Percentiles rank a stretch among this genome's conserved stretches.
phyloP scores from a whole-genome alignment of 1,140 invertebrate species.

The Temnothorax longispinosus region DNA sequence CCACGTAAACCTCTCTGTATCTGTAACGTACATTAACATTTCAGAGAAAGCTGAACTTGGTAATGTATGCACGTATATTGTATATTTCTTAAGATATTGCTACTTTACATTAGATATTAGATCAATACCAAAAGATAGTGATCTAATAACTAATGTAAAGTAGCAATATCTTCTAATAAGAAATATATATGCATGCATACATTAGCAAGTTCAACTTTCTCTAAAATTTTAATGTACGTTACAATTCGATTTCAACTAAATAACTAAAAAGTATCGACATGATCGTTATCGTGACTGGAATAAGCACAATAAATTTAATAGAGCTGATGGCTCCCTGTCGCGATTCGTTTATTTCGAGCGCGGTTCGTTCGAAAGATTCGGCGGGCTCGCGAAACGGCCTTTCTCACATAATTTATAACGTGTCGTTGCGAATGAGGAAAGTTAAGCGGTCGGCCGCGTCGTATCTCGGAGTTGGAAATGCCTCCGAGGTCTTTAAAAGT shows the following conservation, averaged over 20 bases:
- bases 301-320: constrained; percentile 2
- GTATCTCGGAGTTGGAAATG: constrained; percentile 57
- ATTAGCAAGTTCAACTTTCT: not conserved
- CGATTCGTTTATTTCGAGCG: constrained; percentile 10
- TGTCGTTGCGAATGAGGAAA: constrained; percentile 61
- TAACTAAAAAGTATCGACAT: not conserved
- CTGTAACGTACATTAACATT: no score
- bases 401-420: constrained; percentile 47
- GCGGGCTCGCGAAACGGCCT: not conserved
- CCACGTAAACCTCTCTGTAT: no score
- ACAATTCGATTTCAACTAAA: not conserved
- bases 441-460: constrained; percentile 51
- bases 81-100: no score
- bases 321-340: not conserved
- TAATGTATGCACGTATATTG: no score
- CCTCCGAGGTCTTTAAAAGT: constrained; percentile 61
- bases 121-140: not conserved
- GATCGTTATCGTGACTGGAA: not conserved
- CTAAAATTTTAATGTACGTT: not conserved
- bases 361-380: not conserved
- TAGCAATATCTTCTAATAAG: not conserved
- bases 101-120: no score
- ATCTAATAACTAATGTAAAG: not conserved
- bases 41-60: no score
- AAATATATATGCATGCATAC: not conserved